Base-by-base conservation (phyloP, 2,113 vertebrate genomes). In the Tenrec ecaudatus region DNA sequence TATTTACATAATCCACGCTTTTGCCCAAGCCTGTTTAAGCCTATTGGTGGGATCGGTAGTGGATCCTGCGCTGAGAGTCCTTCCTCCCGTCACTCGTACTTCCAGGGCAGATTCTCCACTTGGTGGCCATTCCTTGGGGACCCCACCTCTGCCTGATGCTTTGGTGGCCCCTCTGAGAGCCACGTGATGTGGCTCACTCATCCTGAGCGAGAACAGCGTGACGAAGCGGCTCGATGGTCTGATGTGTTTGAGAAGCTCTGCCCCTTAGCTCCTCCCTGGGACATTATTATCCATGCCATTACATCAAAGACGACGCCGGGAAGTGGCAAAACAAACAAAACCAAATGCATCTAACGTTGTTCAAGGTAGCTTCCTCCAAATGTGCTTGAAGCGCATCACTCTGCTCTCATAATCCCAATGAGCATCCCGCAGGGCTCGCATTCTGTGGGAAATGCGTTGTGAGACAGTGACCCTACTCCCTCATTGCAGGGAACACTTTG, bases 1-100 rank as follows among this genome's bases (percentile, higher is more conserved):
- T 97, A 93, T 97, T 97, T 97, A 92, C 89, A 93, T 92, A 95
- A 97, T 96, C 96, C 96, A 96, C 81, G 20, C 92, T 95, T 53
- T 80, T 94, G 90, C 96, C 92, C 96, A 94, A 93, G 33, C 75
- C 95, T 0, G 2, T 83, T 96, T 89, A 81, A 85, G 47, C 57
- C 47, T 86, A 73, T 88, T 78, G 77, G 93, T 81, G 82, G 86
- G 80, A 83, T 75, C 73, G 84, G 82, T 62, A 91, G 71, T 38
- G 57, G 83, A 57, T 86, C 92, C 71, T 14, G 77, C 89, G 36
- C 83, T 92, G 62, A 22, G 38, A 17, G 25, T 80, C 93, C 86
- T 90, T 80, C 58, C 76, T 64, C 33, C 71, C 2, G 7, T 17
- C n/a, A 71, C 31, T 15, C 4, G 0, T 6, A 69, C 25, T 40